Evolutionary conservation across 92 coral and sea anemone genomes (phyloP).

Genomic region (Epizoanthus fatuus): DNA sequence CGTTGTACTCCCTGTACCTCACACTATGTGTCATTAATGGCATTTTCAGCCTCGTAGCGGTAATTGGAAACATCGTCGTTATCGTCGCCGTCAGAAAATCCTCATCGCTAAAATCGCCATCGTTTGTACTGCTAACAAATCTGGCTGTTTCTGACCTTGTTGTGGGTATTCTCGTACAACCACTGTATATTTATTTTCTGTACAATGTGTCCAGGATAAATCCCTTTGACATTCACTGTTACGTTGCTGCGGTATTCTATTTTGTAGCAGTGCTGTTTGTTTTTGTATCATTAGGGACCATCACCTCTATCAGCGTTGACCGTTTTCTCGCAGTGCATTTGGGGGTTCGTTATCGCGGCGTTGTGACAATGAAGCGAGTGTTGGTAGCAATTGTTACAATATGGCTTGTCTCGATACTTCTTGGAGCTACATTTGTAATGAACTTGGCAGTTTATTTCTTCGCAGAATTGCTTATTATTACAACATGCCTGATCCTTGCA

Average conservation of each 20-base stretch:
- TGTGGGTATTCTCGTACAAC: conserved; percentile 32
- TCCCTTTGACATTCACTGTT: conserved; percentile 22
- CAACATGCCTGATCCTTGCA: neutral
- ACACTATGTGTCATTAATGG: conserved; percentile 18
- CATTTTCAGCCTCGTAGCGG: conserved; percentile 1
- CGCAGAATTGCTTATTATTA: neutral
- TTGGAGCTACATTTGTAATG: neutral
- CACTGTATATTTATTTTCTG: conserved; percentile 24
- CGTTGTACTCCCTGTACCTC: neutral
- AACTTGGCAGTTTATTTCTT: neutral
- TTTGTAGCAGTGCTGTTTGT: conserved; percentile 23
- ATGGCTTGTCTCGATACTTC: neutral
- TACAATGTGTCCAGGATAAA: conserved; percentile 22
- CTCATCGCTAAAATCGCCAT: conserved; percentile 24
- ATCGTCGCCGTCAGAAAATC: conserved; percentile 22
- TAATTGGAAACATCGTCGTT: conserved; percentile 25
- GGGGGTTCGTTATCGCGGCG: conserved; percentile 9
- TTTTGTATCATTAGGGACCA: conserved; percentile 33
- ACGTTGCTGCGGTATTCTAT: conserved; percentile 9
- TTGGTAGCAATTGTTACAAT: neutral
- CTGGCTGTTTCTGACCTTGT: conserved; percentile 24
- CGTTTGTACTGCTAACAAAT: conserved; percentile 22
- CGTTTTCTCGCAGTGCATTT: conserved; percentile 30
- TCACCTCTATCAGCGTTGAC: conserved; percentile 28
- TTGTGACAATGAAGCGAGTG: neutral